phyloP scores from a whole-genome alignment of 2,888 invertebrate species.

The Mythimna pallens region DNA sequence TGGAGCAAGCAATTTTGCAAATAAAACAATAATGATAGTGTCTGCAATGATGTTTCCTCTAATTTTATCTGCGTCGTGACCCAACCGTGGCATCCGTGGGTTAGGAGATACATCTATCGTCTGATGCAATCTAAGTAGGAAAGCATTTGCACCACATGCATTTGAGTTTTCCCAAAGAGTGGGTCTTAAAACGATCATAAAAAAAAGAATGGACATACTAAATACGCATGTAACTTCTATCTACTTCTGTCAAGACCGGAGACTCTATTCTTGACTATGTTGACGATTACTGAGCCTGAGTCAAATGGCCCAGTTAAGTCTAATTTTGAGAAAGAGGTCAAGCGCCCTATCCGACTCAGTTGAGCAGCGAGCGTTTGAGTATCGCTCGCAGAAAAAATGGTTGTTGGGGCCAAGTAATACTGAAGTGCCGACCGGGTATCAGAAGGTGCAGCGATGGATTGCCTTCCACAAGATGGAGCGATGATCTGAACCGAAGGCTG shows the following conservation, averaged over 20 bases:
- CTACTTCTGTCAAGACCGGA: background rate
- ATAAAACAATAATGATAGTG: slow-evolving; percentile 85
- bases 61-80: slow-evolving; percentile 76
- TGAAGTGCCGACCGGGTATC: too few relatives aligned
- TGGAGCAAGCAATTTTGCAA: slow-evolving; percentile 82
- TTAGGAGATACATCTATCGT: slow-evolving; percentile 25
- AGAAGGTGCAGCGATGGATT: too few relatives aligned
- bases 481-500: too few relatives aligned
- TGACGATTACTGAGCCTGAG: background rate
- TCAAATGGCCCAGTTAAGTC: background rate
- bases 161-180: slow-evolving; percentile 9
- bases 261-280: background rate
- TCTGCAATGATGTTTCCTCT: slow-evolving; percentile 79
- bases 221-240: background rate
- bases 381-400: too few relatives aligned
- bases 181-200: background rate
- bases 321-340: background rate
- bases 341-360: too few relatives aligned
- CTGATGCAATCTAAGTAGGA: slow-evolving; percentile 53
- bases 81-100: slow-evolving; percentile 23
- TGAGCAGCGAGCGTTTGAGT: too few relatives aligned
- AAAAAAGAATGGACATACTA: background rate
- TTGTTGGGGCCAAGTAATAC: too few relatives aligned
- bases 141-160: background rate
- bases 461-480: too few relatives aligned